These are phyloP conservation scores for Sarcophaga rosellei DNA, from an alignment of 2,888 invertebrate genomes.

Conservation along the genomic window DNA sequence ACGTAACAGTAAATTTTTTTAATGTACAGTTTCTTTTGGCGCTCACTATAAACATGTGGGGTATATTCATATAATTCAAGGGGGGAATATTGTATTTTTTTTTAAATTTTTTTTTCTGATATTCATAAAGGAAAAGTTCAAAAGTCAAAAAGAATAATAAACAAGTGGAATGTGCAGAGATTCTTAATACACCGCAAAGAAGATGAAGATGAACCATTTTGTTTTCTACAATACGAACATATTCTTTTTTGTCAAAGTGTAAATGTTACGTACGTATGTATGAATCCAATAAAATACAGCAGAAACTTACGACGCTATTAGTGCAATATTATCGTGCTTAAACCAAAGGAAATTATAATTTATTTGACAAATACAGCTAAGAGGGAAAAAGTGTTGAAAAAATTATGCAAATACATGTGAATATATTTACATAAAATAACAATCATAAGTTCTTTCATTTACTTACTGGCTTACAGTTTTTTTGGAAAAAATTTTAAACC, in stretches of 20 bases:
- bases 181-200: background rate
- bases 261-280: background rate
- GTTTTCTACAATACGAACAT: too few relatives aligned
- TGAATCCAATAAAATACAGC: conserved; percentile 23
- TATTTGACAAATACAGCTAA: conserved; percentile 4
- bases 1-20: too few relatives aligned
- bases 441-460: too few relatives aligned
- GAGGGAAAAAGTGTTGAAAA: too few relatives aligned
- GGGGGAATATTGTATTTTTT: background rate
- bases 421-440: too few relatives aligned
- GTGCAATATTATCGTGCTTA: conserved; percentile 51
- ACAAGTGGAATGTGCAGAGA: conserved; percentile 25
- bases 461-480: too few relatives aligned
- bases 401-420: too few relatives aligned
- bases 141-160: conserved; percentile 62
- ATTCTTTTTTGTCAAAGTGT: conserved; percentile 50
- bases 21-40: background rate
- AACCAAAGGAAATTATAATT: conserved; percentile 64
- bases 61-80: background rate
- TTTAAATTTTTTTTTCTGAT: conserved; percentile 31
- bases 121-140: conserved; percentile 61
- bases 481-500: too few relatives aligned
- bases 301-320: conserved; percentile 54
- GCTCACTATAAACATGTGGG: background rate
- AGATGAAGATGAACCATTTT: too few relatives aligned